Evolutionary conservation across 1,140 invertebrate genomes (phyloP).

Genomic region (Proales similis): DNA sequence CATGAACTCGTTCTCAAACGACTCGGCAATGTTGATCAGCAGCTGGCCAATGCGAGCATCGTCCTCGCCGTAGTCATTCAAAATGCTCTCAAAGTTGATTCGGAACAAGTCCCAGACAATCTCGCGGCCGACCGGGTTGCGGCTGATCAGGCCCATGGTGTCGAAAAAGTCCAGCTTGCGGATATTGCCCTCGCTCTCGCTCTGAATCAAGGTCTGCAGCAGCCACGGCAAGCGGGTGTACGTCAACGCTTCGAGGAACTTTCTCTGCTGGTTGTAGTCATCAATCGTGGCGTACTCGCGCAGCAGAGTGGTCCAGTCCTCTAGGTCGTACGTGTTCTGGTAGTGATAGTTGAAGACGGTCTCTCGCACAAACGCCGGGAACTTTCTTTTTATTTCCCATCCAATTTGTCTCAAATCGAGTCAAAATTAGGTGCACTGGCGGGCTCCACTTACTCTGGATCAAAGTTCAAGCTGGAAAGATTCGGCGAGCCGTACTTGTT

Average conservation of each 20-base stretch:
- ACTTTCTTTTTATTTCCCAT: too few relatives aligned
- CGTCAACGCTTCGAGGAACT: slow-evolving; percentile 28
- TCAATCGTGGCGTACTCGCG: slow-evolving; percentile 15
- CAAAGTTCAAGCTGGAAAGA: neutral
- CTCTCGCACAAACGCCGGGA: slow-evolving; percentile 7
- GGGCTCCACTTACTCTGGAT: neutral
- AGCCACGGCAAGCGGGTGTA: slow-evolving; percentile 17
- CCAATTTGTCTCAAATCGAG: too few relatives aligned
- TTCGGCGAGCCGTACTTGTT: neutral
- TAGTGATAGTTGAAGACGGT: slow-evolving; percentile 17
- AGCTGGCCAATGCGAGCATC: slow-evolving; percentile 19
- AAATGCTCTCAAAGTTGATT: slow-evolving; percentile 16
- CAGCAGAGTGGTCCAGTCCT: slow-evolving; percentile 13
- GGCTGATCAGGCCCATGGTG: slow-evolving; percentile 3
- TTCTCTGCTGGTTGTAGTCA: neutral
- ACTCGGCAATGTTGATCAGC: slow-evolving; percentile 4
- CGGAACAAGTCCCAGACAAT: slow-evolving; percentile 28
- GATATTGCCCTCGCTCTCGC: neutral
- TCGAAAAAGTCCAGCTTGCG: slow-evolving; percentile 23
- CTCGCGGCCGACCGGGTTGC: slow-evolving; percentile 30
- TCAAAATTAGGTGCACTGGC: too few relatives aligned
- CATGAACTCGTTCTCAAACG: slow-evolving; percentile 34
- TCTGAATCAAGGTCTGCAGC: neutral
- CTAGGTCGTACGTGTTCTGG: slow-evolving; percentile 31
- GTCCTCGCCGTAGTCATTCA: slow-evolving; percentile 15